Conservation (phyloP, 2,888 invertebrate genomes). For the Macropis europaea region DNA sequence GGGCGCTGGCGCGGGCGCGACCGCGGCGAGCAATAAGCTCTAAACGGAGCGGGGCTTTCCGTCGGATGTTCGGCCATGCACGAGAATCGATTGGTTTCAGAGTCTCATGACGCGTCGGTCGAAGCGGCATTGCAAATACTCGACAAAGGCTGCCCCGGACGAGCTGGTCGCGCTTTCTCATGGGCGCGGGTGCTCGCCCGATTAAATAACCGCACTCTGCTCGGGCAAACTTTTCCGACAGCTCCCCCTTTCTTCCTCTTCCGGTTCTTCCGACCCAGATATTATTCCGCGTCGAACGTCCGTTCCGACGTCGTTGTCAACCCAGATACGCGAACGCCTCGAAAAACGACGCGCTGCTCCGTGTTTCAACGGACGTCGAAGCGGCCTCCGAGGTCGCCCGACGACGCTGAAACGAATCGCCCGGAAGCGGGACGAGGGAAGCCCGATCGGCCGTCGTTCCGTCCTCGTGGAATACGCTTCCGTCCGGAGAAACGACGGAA, state of each 20-base stretch:
- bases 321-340: slow-evolving; percentile 13
- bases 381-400: slow-evolving; percentile 42
- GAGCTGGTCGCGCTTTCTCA: too few relatives aligned
- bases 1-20: too few relatives aligned
- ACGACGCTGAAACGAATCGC: slow-evolving; percentile 44
- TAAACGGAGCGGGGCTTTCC: not conserved
- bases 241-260: not conserved
- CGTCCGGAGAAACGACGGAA: too few relatives aligned
- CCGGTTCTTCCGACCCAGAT: not conserved
- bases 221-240: slow-evolving; percentile 16
- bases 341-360: slow-evolving; percentile 11
- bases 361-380: not conserved
- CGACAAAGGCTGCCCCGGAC: not conserved
- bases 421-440: slow-evolving; percentile 48
- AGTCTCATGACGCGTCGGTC: not conserved
- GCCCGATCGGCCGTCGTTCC: slow-evolving; percentile 43
- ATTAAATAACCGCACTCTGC: slow-evolving; percentile 1
- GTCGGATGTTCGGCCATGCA: not conserved
- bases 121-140: slow-evolving; percentile 16
- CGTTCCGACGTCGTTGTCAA: slow-evolving; percentile 31
- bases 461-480: not conserved
- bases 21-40: too few relatives aligned
- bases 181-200: not conserved
- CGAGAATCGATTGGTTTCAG: not conserved
- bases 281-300: slow-evolving; percentile 20